Base-by-base conservation (phyloP, 37 sponge, comb jelly and placozoan genomes). In the Theonella swinhoei region DNA sequence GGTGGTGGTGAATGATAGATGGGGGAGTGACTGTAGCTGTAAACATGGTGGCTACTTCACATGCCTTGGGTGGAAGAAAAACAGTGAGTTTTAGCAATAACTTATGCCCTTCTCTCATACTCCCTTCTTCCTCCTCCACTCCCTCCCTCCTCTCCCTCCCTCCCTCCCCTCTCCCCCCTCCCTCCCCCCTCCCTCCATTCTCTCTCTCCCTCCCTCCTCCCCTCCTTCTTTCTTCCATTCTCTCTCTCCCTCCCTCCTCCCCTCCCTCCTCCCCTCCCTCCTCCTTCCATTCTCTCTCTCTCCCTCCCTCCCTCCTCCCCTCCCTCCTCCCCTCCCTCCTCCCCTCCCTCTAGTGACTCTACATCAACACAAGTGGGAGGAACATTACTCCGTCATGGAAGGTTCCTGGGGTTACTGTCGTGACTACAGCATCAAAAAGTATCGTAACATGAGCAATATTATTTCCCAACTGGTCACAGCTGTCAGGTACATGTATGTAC, bases 1-100 rank as follows among this genome's bases (percentile, higher is more conserved):
- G 39, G 88, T 93, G n/a, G 87, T 93, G 37, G 87, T 86, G 36
- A 93, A 93, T 86, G 94, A 93, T 42, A 70, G 94, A 19, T 93
- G 94, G 94, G 94, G 94, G 1, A 42, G 61, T 26, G 94, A 83
- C 30, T 72, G 76, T 42, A 25, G 43, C 26, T 93, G 94, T 47
- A 64, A 70, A 3, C 94, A 93, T 81, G 94, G 94, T 17, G 94
- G 83, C 37, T 93, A 73, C 68, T 89, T 39, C 65, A 93, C 77
- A 42, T 93, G 94, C 74, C 31, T 24, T 3, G 90, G 89, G 60
- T 39, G 87, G 72, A 33, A 3, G 24, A 70, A 70, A 19, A 23
- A 33, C 23, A 14, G 72, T 70, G 37, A 70, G 72, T 65, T 65
- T 23, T 23, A 23, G 20, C 20, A 5, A 7, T n/a, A n/a, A n/a